Conservation (phyloP, 53 echinoderm and acorn worm species). For the Mesocentrotus franciscanus region DNA sequence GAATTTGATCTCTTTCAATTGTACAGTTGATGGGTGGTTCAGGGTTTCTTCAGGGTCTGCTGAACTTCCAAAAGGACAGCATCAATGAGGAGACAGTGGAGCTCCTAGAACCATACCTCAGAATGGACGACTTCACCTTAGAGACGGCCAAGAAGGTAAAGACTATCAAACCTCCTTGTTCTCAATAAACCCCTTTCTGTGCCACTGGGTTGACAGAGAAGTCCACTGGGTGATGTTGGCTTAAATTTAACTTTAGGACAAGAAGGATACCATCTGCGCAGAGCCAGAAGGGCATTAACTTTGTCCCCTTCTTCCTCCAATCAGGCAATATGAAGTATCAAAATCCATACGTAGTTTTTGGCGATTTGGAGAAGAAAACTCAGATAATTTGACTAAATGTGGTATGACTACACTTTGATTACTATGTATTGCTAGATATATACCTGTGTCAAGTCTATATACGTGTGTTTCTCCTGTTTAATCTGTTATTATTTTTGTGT, state of each 20-base stretch:
- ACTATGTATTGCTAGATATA: too few relatives aligned
- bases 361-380: too few relatives aligned
- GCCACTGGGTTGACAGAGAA: not conserved
- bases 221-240: too few relatives aligned
- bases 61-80: slow-evolving; percentile 92
- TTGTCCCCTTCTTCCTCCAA: too few relatives aligned
- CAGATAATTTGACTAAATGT: too few relatives aligned
- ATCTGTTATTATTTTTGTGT: not conserved
- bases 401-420: too few relatives aligned
- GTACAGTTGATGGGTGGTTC: slow-evolving; percentile 91
- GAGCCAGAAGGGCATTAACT: too few relatives aligned
- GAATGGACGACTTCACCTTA: slow-evolving; percentile 92
- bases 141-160: slow-evolving; percentile 95
- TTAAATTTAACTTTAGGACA: too few relatives aligned
- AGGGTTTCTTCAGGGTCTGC: slow-evolving; percentile 88
- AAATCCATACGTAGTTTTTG: too few relatives aligned
- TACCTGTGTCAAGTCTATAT: too few relatives aligned
- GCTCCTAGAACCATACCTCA: slow-evolving; percentile 90
- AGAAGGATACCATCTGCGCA: too few relatives aligned
- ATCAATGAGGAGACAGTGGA: slow-evolving; percentile 98
- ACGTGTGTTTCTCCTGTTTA: not conserved
- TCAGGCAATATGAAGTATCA: too few relatives aligned
- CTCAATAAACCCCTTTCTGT: not conserved
- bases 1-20: not conserved
- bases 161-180: not conserved